These are phyloP conservation scores for Zapus hudsonius DNA, from an alignment of 2,113 vertebrate species.

Conservation along the genomic window DNA sequence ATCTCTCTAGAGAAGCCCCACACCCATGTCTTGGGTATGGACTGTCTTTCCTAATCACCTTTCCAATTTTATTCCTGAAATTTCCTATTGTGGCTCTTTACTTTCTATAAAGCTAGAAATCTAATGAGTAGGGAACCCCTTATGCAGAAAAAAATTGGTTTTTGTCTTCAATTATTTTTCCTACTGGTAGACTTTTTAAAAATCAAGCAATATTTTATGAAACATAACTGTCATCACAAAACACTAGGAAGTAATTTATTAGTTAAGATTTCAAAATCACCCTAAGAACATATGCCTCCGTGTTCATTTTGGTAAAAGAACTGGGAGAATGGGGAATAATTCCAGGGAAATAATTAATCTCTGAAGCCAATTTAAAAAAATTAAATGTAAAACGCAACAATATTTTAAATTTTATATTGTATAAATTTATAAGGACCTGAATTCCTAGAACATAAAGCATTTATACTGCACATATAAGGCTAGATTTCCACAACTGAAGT, in stretches of 20 bases:
- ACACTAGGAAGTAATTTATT: not conserved
- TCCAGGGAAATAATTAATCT: not conserved
- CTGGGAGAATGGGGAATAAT: not conserved
- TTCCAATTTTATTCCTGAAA: not conserved
- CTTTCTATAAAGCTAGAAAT: not conserved
- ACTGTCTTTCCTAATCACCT: too few species aligned
- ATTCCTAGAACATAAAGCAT: not conserved
- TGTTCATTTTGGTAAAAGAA: slow-evolving; percentile 3
- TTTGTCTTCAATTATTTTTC: not conserved
- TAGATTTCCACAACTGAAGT: too few species aligned
- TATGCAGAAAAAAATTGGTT: too few species aligned
- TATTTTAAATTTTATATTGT: not conserved
- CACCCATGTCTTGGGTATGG: not conserved
- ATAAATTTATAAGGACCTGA: not conserved
- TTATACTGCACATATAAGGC: not conserved
- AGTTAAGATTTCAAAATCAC: slow-evolving; percentile 2
- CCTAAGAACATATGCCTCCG: too few species aligned
- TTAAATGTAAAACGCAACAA: not conserved
- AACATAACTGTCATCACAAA: not conserved
- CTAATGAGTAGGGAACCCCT: not conserved
- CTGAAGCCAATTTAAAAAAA: not conserved
- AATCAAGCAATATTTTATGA: not conserved
- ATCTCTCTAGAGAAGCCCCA: not conserved
- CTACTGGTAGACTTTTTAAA: not conserved
- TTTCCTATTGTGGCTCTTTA: too few species aligned